A percentile compares a stretch with the other conserved stretches of the same genome.
These are phyloP conservation scores for Cataglyphis livida DNA, from an alignment of 2,888 invertebrate genomes.

Conservation along the genomic window DNA sequence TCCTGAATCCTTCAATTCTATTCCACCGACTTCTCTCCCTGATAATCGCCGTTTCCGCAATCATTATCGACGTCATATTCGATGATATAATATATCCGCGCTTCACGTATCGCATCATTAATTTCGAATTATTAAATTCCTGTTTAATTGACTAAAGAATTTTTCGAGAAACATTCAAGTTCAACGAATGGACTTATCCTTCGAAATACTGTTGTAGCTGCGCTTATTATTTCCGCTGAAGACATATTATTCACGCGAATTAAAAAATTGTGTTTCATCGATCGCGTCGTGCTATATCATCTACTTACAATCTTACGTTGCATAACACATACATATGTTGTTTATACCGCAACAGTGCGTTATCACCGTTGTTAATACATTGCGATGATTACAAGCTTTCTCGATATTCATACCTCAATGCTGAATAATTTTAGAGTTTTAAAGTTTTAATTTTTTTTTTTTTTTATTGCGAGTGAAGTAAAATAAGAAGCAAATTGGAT, in stretches of 20 bases:
- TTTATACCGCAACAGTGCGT: conserved; percentile 1
- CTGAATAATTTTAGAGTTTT: not conserved
- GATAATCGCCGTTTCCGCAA: conserved; percentile 56
- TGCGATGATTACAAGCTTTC: not conserved
- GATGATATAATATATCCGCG: not conserved
- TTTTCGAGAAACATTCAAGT: not conserved
- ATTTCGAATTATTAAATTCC: conserved; percentile 32
- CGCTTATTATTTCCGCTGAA: not conserved
- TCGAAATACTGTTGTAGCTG: not conserved
- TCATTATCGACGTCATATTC: conserved; percentile 40
- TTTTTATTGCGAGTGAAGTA: not conserved
- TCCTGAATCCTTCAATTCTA: conserved; percentile 60
- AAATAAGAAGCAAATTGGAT: not conserved
- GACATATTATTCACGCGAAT: not conserved
- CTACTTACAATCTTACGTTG: conserved; percentile 1
- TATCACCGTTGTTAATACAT: conserved; percentile 5
- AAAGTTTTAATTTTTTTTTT: too few species aligned
- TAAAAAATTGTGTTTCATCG: conserved; percentile 20
- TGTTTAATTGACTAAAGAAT: not conserved
- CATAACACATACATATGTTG: conserved; percentile 1
- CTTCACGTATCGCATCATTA: conserved; percentile 21
- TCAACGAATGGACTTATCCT: conserved; percentile 8
- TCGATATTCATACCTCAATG: not conserved
- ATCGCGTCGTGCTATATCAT: conserved; percentile 6
- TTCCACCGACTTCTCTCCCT: conserved; percentile 36